phyloP scores from a whole-genome alignment of 2,113 vertebrate genomes.

The Bolborhynchus lineola region DNA sequence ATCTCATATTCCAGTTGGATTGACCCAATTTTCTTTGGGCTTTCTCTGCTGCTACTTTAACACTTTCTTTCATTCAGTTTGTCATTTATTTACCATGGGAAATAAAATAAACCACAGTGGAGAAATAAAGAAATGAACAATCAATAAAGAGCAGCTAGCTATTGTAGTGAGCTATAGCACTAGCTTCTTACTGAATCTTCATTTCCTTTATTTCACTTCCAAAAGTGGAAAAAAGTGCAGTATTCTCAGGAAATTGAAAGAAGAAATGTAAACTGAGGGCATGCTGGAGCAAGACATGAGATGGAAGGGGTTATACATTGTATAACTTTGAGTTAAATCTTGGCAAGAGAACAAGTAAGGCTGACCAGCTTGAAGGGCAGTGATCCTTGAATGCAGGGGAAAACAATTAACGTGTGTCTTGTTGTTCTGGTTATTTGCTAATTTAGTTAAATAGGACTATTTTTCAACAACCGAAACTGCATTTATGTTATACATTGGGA shows the following conservation, averaged over 20 bases:
- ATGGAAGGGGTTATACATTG: background rate
- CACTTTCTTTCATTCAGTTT: background rate
- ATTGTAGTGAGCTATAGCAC: background rate
- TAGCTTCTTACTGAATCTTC: background rate
- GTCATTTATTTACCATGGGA: background rate
- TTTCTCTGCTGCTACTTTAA: background rate
- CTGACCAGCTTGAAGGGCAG: background rate
- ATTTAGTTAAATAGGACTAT: background rate
- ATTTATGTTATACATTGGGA: background rate
- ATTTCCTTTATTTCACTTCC: background rate
- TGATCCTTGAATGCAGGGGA: background rate
- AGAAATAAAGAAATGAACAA: background rate
- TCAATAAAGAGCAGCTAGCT: background rate
- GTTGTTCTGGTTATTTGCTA: background rate
- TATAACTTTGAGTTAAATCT: background rate
- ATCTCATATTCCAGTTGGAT: background rate
- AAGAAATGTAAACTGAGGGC: background rate
- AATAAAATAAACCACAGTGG: background rate
- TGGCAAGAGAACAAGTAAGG: background rate
- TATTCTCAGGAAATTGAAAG: background rate
- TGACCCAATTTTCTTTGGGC: background rate
- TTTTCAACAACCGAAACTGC: background rate
- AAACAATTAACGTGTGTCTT: background rate
- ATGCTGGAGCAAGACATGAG: background rate
- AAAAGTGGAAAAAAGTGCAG: background rate